Evolutionary conservation across 2,888 invertebrate species (phyloP).

Genomic region (Leucoptera coffeella): DNA sequence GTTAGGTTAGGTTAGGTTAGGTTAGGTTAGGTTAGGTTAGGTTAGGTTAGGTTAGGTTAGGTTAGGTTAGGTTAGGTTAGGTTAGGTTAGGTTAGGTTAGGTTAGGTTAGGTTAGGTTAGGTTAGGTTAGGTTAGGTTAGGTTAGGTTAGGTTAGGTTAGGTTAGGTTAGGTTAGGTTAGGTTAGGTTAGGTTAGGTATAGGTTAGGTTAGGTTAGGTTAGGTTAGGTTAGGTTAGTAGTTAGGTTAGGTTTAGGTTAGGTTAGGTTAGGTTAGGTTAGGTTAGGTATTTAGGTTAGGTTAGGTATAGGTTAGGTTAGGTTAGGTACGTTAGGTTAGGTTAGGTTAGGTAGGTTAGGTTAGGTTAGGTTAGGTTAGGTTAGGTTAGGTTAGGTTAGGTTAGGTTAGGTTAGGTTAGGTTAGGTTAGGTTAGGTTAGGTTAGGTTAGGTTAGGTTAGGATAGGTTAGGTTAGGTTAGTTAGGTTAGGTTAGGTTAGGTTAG

Average conservation of each 20-base stretch:
- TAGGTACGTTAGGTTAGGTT: too few species aligned
- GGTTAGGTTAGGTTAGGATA: conserved; percentile 1
- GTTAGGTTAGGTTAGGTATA: conserved; percentile 2
- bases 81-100: conserved; percentile 2
- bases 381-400: conserved; percentile 1
- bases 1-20: background rate
- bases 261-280: too few species aligned
- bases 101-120: conserved; percentile 2
- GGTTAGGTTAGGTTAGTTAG: conserved; percentile 2
- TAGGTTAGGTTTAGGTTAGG: too few species aligned
- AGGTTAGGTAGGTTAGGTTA: too few species aligned
- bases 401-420: conserved; percentile 2
- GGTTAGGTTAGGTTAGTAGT: too few species aligned
- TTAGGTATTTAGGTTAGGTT: too few species aligned
- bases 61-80: conserved; percentile 2
- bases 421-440: conserved; percentile 2
- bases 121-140: conserved; percentile 1
- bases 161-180: conserved; percentile 2
- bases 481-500: conserved; percentile 2
- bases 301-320: conserved; percentile 2
- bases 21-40: background rate
- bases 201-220: too few species aligned
- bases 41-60: conserved; percentile 1
- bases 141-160: conserved; percentile 2
- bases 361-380: conserved; percentile 2